A percentile compares a stretch with the other conserved stretches of the same genome.
Conservation (phyloP, 2,888 invertebrate species). For the Lysandra bellargus region DNA sequence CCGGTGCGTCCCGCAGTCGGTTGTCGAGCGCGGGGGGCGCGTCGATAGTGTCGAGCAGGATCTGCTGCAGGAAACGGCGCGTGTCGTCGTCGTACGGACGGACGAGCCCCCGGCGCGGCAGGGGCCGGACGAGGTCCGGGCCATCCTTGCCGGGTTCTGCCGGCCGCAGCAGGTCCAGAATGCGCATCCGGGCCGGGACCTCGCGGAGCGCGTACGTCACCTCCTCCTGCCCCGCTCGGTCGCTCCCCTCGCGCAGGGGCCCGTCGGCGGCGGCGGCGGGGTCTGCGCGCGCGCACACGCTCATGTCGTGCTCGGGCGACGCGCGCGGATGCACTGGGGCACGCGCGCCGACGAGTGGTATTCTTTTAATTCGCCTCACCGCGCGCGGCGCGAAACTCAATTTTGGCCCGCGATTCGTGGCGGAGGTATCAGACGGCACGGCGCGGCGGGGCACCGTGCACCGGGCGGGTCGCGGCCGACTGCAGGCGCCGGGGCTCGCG, state of each 20-base stretch:
- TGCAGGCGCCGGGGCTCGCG: slow-evolving; percentile 16
- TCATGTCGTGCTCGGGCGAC: slow-evolving; percentile 59
- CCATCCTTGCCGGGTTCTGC: slow-evolving; percentile 67
- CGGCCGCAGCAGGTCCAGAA: slow-evolving; percentile 66
- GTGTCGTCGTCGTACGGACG: slow-evolving; percentile 70
- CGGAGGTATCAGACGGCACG: slow-evolving; percentile 30
- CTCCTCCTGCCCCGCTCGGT: slow-evolving; percentile 34
- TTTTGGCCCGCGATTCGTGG: slow-evolving; percentile 29
- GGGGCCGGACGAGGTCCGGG: slow-evolving; percentile 68
- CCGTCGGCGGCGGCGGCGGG: slow-evolving; percentile 40
- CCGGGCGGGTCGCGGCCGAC: slow-evolving; percentile 19
- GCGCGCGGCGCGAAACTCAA: slow-evolving; percentile 36
- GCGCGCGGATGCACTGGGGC: slow-evolving; percentile 51
- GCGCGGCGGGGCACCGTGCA: neutral
- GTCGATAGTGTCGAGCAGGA: slow-evolving; percentile 47
- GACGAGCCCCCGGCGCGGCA: slow-evolving; percentile 62
- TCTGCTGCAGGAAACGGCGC: slow-evolving; percentile 64
- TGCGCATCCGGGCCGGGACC: slow-evolving; percentile 58
- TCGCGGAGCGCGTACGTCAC: slow-evolving; percentile 10
- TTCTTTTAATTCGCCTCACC: slow-evolving; percentile 39
- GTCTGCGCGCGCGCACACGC: slow-evolving; percentile 45
- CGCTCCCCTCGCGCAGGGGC: slow-evolving; percentile 60
- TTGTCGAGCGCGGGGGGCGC: neutral
- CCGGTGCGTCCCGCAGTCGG: neutral
- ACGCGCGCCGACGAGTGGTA: slow-evolving; percentile 42